Conservation (phyloP, 2,797 vertebrate species). For the Hoplostethus mediterraneus region DNA sequence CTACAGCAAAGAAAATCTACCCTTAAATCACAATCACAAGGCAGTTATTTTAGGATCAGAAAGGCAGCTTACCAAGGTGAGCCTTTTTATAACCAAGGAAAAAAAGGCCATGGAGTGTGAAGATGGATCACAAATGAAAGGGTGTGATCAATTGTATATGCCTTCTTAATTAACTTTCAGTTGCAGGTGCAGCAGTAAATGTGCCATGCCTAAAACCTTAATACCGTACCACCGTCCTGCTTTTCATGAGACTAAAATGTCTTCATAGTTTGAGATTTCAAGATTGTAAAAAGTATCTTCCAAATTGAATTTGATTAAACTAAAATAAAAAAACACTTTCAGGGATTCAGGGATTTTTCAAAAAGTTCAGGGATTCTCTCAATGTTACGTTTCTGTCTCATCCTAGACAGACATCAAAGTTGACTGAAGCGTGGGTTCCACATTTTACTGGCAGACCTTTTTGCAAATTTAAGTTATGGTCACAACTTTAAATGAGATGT, state of each 20-base stretch:
- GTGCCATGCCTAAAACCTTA: constrained; percentile 2
- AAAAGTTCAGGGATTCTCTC: no score
- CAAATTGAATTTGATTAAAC: background rate
- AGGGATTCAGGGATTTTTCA: no score
- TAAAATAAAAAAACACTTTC: no score
- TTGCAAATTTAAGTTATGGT: background rate
- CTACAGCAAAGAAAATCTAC: constrained; percentile 59
- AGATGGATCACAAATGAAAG: constrained; percentile 24
- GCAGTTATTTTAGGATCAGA: constrained; percentile 64
- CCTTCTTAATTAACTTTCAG: constrained; percentile 27
- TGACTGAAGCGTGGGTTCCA: background rate
- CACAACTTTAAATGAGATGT: background rate
- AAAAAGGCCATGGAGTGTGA: constrained; percentile 18
- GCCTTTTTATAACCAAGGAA: constrained; percentile 33
- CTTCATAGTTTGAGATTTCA: background rate
- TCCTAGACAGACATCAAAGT: background rate
- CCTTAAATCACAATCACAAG: constrained; percentile 63
- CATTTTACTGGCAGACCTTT: constrained; percentile 15
- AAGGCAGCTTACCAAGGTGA: constrained; percentile 50
- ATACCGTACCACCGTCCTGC: no score
- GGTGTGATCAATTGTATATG: constrained; percentile 19
- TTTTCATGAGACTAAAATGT: no score
- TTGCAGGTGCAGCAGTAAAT: background rate
- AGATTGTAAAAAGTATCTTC: background rate
- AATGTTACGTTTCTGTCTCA: background rate